phyloP scores from a whole-genome alignment of 2,797 vertebrate species.

The Typhlichthys eigenmanni region DNA sequence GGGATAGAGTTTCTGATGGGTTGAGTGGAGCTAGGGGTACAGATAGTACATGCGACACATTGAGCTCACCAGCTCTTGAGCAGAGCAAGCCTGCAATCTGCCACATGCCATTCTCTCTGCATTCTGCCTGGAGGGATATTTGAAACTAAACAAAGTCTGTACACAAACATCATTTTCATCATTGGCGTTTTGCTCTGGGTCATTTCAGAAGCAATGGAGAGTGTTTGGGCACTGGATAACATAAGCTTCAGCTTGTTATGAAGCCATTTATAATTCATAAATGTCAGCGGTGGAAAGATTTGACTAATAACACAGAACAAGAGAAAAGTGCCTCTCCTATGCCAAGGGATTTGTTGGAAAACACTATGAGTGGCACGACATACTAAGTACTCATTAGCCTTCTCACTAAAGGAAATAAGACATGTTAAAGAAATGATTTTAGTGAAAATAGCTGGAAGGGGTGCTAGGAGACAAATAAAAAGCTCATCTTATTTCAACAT shows the following conservation, averaged over 20 bases:
- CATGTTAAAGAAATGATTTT: conserved; percentile 41
- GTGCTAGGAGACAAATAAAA: conserved; percentile 51
- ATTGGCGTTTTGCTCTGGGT: conserved; percentile 36
- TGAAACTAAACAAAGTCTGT: conserved; percentile 31
- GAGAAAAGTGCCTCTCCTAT: conserved; percentile 11
- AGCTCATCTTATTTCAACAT: conserved; percentile 47
- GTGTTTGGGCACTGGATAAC: conserved; percentile 44
- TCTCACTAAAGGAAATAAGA: conserved; percentile 34
- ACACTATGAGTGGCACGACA: conserved; percentile 36
- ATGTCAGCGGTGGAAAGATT: conserved; percentile 42
- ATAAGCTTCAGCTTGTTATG: conserved; percentile 19
- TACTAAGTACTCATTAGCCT: conserved; percentile 21
- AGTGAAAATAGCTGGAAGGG: conserved; percentile 46
- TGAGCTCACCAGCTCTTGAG: conserved; percentile 10
- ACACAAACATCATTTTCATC: conserved; percentile 45
- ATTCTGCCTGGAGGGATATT: conserved; percentile 32
- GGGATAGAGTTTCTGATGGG: not conserved
- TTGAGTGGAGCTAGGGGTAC: not conserved
- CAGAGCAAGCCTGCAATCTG: conserved; percentile 42
- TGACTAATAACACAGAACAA: conserved; percentile 12
- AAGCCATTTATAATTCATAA: conserved; percentile 49
- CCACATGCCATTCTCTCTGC: conserved; percentile 37
- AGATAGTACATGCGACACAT: not conserved
- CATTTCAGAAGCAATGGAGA: conserved; percentile 36
- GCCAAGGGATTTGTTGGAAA: conserved; percentile 37